Evolutionary conservation across 2,797 vertebrate species (phyloP).

Genomic region (Parauchenoglanis ngamensis): DNA sequence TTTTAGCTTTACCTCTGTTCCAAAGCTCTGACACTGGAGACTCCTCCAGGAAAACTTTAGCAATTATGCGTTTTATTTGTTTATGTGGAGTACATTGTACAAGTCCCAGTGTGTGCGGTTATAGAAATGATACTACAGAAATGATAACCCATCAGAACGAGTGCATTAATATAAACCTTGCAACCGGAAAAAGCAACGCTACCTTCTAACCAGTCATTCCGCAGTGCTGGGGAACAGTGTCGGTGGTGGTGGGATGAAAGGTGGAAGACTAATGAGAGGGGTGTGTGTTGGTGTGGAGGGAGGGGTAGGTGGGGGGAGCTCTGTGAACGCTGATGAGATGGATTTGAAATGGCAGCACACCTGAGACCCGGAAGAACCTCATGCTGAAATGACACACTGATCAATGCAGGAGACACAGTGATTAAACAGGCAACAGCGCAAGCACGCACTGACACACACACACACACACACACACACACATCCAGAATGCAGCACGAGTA

Average conservation of each 20-base stretch:
- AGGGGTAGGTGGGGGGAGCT: neutral
- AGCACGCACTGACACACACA: neutral
- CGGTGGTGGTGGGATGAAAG: neutral
- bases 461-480: conserved; percentile 20
- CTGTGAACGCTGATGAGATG: neutral
- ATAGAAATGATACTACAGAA: neutral
- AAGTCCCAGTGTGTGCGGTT: neutral
- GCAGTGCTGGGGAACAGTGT: neutral
- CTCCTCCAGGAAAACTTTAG: neutral
- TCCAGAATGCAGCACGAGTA: neutral
- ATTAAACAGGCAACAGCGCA: conserved; percentile 10
- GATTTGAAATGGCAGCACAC: conserved; percentile 25
- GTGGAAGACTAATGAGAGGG: neutral
- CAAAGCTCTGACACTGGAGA: neutral
- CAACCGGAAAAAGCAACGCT: neutral
- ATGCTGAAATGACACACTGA: conserved; percentile 27
- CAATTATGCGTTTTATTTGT: neutral
- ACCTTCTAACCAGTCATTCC: neutral
- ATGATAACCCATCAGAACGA: neutral
- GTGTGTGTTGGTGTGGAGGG: neutral
- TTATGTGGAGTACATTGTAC: neutral
- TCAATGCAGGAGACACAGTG: neutral
- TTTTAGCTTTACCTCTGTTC: neutral
- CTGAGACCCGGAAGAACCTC: conserved; percentile 11
- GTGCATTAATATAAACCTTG: neutral